Percentiles rank a stretch among this genome's conserved stretches.
Conservation (phyloP, 2,113 vertebrate species). For the Dipodomys merriami region DNA sequence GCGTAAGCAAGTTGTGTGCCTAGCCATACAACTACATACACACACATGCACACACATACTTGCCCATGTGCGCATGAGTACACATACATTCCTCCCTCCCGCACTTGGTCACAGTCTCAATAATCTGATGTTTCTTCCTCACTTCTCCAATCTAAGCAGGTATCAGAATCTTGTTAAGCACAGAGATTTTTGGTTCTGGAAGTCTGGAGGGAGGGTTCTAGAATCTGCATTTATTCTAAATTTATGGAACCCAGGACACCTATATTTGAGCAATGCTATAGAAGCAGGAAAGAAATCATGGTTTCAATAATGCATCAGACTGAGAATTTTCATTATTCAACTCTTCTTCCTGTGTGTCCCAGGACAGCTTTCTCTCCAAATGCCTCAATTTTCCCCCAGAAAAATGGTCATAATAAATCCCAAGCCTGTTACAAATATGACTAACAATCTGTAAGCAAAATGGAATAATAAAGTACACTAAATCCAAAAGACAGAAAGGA, state of each 20-base stretch:
- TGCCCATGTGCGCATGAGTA: background rate
- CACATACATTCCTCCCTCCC: background rate
- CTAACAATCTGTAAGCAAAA: background rate
- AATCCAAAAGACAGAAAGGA: background rate
- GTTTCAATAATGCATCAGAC: background rate
- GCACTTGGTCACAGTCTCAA: background rate
- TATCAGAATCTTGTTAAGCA: background rate
- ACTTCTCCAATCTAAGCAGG: background rate
- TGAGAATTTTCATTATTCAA: background rate
- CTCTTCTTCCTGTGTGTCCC: background rate
- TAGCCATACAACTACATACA: too few species aligned
- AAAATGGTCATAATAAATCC: background rate
- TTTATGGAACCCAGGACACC: background rate
- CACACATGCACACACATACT: too few species aligned
- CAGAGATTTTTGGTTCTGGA: background rate
- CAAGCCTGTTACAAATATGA: background rate
- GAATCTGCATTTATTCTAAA: background rate
- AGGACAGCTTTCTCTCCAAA: background rate
- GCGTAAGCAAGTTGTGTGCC: too few species aligned
- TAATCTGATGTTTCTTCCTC: background rate
- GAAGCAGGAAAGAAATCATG: background rate
- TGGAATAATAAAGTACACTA: background rate
- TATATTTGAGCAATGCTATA: background rate
- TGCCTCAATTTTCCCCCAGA: background rate
- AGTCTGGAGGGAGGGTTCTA: background rate